Conservation (phyloP, 2,888 invertebrate genomes). For the Prosopocoilus inquinatus region DNA sequence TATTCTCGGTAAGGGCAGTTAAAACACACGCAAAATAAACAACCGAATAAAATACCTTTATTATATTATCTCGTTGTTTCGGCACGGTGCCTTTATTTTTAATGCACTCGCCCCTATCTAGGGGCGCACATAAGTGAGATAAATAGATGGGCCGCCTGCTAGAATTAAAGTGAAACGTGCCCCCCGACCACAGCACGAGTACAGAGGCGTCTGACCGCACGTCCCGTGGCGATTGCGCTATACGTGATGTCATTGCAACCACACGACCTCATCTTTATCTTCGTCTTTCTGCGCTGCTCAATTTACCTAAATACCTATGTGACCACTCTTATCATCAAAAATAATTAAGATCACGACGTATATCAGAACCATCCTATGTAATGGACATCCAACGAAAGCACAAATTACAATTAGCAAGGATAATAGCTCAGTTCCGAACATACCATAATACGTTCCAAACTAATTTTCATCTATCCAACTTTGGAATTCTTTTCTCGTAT, state of each 20-base stretch:
- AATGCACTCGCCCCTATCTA: conserved; percentile 35
- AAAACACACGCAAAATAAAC: conserved; percentile 30
- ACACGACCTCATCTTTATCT: conserved; percentile 28
- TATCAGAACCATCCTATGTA: not conserved
- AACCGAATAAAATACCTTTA: conserved; percentile 35
- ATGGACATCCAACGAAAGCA: too few species aligned
- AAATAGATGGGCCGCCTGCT: conserved; percentile 42
- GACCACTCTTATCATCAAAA: conserved; percentile 29
- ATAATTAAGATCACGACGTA: conserved; percentile 27
- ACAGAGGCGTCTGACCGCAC: conserved; percentile 43
- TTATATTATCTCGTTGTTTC: conserved; percentile 35
- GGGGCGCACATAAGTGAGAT: conserved; percentile 46
- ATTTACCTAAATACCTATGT: conserved; percentile 38
- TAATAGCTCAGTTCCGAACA: too few species aligned
- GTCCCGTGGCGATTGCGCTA: conserved; percentile 47
- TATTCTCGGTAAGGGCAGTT: conserved; percentile 23
- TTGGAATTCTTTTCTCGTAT: too few species aligned
- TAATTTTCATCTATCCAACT: too few species aligned
- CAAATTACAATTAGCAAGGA: too few species aligned
- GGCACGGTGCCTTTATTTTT: conserved; percentile 36
- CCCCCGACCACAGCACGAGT: conserved; percentile 46
- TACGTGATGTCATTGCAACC: conserved; percentile 50
- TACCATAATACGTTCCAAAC: too few species aligned
- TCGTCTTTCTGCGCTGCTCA: conserved; percentile 24
- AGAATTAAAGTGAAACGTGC: conserved; percentile 54